phyloP scores from a whole-genome alignment of 2,888 invertebrate species.

The Thecophora atra region DNA sequence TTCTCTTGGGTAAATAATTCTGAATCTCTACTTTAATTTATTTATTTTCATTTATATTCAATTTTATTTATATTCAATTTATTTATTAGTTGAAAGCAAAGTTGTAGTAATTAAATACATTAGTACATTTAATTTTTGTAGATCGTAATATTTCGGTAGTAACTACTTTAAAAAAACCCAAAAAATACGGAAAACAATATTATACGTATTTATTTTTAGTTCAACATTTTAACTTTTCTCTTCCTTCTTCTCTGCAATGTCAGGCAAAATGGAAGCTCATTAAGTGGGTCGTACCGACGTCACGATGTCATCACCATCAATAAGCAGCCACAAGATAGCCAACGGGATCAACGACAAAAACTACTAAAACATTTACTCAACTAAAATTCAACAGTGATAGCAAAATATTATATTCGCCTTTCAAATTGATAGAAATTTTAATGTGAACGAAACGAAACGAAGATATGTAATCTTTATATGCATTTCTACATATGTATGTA shows the following conservation, averaged over 20 bases:
- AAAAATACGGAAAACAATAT: conserved; percentile 7
- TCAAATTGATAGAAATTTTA: conserved; percentile 50
- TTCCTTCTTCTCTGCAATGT: conserved; percentile 47
- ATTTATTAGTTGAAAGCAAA: conserved; percentile 29
- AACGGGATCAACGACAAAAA: conserved; percentile 41
- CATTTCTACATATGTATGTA: too few relatives aligned
- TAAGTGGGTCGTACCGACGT: conserved; percentile 39
- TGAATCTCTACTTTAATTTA: background rate
- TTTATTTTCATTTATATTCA: background rate
- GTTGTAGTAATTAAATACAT: too few relatives aligned
- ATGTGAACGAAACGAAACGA: background rate
- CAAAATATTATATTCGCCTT: conserved; percentile 52
- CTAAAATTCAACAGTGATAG: conserved; percentile 48
- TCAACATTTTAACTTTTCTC: background rate
- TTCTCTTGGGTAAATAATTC: too few relatives aligned
- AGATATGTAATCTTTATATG: background rate
- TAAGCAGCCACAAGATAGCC: too few relatives aligned
- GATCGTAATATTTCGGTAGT: conserved; percentile 44
- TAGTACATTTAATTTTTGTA: conserved; percentile 18
- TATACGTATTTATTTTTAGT: conserved; percentile 32
- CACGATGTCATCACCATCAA: conserved; percentile 45
- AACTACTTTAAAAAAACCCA: background rate
- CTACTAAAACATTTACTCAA: conserved; percentile 43
- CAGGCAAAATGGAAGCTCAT: conserved; percentile 58
- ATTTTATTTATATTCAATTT: conserved; percentile 1